A percentile compares a stretch with the other conserved stretches of the same genome.
phyloP scores from a whole-genome alignment of 2,113 vertebrate species.

The Notothenia coriiceps region DNA sequence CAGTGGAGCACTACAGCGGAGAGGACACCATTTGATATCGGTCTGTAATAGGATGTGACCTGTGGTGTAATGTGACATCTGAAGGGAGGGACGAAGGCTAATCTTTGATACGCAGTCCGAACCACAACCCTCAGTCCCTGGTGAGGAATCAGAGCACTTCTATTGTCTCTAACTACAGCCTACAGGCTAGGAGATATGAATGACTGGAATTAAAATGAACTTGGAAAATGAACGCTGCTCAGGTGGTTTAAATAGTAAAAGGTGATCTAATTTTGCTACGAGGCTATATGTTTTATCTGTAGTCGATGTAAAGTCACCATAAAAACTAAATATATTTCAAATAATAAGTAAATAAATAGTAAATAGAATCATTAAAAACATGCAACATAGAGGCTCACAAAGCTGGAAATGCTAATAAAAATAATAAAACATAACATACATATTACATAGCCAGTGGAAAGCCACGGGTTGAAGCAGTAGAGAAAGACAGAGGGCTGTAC shows the following conservation, averaged over 20 bases:
- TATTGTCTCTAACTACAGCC: not conserved
- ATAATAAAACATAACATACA: too few species aligned
- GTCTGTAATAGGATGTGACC: conserved; percentile 6
- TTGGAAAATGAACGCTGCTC: not conserved
- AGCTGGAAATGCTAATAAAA: too few species aligned
- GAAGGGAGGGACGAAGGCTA: not conserved
- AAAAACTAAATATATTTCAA: too few species aligned
- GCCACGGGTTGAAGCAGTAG: too few species aligned
- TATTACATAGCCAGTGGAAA: too few species aligned
- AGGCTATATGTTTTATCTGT: too few species aligned
- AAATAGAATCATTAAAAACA: too few species aligned
- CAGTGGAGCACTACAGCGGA: conserved; percentile 17
- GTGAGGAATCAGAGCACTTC: conserved; percentile 2
- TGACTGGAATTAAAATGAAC: not conserved
- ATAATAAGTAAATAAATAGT: too few species aligned
- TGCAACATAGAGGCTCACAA: too few species aligned
- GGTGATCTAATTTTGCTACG: too few species aligned
- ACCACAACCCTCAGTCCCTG: conserved; percentile 9
- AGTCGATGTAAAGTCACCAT: too few species aligned
- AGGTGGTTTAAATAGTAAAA: not conserved
- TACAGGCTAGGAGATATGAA: not conserved
- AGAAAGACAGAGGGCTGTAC: too few species aligned
- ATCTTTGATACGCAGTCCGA: not conserved
- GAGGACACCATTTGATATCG: not conserved
- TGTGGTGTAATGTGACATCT: conserved; percentile 21